Conservation (phyloP, 2,888 invertebrate genomes). For the Tromatobia lineatoria region DNA sequence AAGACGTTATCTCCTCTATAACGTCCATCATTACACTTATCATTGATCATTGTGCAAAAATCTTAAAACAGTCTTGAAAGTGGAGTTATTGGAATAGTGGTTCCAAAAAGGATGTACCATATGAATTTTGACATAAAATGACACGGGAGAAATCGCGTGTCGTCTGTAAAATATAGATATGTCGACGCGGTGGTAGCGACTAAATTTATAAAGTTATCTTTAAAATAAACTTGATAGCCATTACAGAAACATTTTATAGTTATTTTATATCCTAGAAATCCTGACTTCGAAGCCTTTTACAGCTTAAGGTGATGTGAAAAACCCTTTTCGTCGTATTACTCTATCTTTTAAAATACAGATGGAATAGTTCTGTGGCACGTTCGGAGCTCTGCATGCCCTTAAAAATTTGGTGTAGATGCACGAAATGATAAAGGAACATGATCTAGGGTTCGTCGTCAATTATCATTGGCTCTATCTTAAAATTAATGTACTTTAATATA, state of each 20-base stretch:
- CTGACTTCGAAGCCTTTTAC: not conserved
- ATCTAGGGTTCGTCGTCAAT: conserved; percentile 1
- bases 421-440: not conserved
- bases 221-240: conserved; percentile 50
- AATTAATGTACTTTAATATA: conserved; percentile 27
- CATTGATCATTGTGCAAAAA: conserved; percentile 16
- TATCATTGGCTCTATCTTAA: conserved; percentile 17
- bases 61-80: not conserved
- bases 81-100: not conserved
- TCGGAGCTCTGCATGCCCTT: not conserved
- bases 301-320: not conserved
- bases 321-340: not conserved
- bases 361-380: not conserved
- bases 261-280: conserved; percentile 15
- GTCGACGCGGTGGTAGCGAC: conserved; percentile 22
- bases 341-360: not conserved
- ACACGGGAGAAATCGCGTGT: conserved; percentile 7
- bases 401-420: not conserved
- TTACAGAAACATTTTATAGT: conserved; percentile 34
- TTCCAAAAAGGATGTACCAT: conserved; percentile 5
- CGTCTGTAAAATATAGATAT: conserved; percentile 50
- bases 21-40: conserved; percentile 20
- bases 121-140: conserved; percentile 26
- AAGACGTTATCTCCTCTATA: not conserved
- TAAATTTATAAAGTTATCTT: conserved; percentile 49